Conservation (phyloP, 2,888 invertebrate genomes). For the Belgica antarctica region DNA sequence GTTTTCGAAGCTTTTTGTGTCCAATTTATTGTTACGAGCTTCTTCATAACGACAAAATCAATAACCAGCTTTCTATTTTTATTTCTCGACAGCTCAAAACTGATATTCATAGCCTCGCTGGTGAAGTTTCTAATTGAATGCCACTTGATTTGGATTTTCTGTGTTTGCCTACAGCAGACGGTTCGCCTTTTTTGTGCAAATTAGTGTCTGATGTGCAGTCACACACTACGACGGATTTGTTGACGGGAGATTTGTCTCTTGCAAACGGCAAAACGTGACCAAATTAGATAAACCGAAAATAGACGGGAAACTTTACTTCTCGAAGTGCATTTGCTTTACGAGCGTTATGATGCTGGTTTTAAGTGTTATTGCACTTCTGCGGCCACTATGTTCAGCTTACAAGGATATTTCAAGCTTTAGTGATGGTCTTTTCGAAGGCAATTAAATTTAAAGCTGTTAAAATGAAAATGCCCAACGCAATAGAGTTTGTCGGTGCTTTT, state of each 20-base stretch:
- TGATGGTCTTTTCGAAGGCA: no score
- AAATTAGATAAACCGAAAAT: not conserved
- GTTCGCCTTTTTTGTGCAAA: not conserved
- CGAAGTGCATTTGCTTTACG: not conserved
- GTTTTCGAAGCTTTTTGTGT: no score
- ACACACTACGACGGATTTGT: not conserved
- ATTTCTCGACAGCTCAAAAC: not conserved
- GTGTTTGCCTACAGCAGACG: not conserved
- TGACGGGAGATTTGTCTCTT: conserved; percentile 17
- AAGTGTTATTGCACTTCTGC: no score
- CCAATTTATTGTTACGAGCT: no score
- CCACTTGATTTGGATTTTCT: not conserved
- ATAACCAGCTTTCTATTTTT: not conserved
- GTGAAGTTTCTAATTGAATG: not conserved
- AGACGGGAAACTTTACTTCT: not conserved
- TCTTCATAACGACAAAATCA: not conserved
- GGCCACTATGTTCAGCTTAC: no score
- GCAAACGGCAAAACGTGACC: conserved; percentile 9
- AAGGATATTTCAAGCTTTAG: no score
- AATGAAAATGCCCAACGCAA: no score
- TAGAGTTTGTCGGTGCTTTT: no score
- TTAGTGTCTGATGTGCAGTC: conserved; percentile 5
- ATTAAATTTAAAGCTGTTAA: no score
- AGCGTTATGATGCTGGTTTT: not conserved
- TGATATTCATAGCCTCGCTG: no score